These are phyloP conservation scores for Mythimna impura DNA, from an alignment of 2,888 invertebrate species.

Conservation along the genomic window DNA sequence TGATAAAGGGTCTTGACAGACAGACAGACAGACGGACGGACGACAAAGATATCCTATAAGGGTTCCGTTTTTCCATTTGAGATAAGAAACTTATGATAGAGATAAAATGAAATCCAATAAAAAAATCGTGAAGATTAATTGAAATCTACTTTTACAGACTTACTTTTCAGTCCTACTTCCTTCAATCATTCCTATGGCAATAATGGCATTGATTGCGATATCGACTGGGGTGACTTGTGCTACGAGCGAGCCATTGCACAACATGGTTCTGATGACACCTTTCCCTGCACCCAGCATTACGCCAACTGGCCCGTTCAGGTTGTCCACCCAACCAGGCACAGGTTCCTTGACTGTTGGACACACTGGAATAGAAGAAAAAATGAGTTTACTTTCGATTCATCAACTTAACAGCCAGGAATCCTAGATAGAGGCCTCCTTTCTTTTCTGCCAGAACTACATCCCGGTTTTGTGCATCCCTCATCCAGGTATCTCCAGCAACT, in stretches of 20 bases:
- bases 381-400: not conserved
- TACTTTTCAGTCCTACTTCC: constrained; percentile 87
- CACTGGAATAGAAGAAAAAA: constrained; percentile 75
- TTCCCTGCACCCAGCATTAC: constrained; percentile 95
- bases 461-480: too few relatives aligned
- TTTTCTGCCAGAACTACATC: too few relatives aligned
- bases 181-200: constrained; percentile 93
- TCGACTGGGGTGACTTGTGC: constrained; percentile 95
- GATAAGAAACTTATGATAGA: too few relatives aligned
- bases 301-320: constrained; percentile 96
- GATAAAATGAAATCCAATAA: too few relatives aligned
- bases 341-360: constrained; percentile 91
- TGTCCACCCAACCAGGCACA: constrained; percentile 97
- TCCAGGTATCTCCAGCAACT: too few relatives aligned
- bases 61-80: too few relatives aligned
- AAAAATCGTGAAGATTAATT: not conserved
- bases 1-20: too few relatives aligned
- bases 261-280: constrained; percentile 96
- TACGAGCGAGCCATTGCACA: constrained; percentile 92
- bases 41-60: too few relatives aligned
- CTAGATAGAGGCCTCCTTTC: too few relatives aligned
- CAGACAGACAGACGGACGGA: too few relatives aligned
- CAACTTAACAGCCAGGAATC: too few relatives aligned
- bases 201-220: constrained; percentile 94
- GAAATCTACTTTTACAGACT: constrained; percentile 41